Conservation (phyloP, 2,797 vertebrate species). For the Paedocypris micromegethes region DNA sequence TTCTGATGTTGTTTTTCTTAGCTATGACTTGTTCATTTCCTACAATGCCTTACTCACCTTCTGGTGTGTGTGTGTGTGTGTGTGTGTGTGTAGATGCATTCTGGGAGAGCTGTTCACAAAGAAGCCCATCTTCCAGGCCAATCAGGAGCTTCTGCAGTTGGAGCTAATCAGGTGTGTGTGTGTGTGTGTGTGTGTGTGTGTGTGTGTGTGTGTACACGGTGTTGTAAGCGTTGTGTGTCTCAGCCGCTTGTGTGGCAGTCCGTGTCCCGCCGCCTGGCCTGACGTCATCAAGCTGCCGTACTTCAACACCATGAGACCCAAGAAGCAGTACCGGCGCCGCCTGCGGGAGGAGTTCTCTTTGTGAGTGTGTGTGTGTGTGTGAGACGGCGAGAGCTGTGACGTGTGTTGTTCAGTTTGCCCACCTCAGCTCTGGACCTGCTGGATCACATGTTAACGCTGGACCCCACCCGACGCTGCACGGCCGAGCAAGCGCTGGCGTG, state of each 20-base stretch:
- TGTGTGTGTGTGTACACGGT: background rate
- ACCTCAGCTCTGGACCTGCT: slow-evolving; percentile 82
- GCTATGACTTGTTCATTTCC: no score
- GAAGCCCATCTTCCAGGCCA: slow-evolving; percentile 98
- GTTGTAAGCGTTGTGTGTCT: background rate
- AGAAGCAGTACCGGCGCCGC: slow-evolving; percentile 93
- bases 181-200: background rate
- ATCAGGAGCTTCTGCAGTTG: slow-evolving; percentile 94
- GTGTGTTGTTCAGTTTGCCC: slow-evolving; percentile 35
- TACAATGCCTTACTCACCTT: no score
- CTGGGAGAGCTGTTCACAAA: slow-evolving; percentile 97
- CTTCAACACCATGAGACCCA: slow-evolving; percentile 98
- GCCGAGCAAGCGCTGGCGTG: slow-evolving; percentile 88
- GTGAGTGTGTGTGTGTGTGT: slow-evolving; percentile 65
- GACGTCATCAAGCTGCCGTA: slow-evolving; percentile 97
- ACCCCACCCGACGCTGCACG: slow-evolving; percentile 90
- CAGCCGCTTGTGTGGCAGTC: slow-evolving; percentile 94
- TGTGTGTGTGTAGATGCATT: slow-evolving; percentile 79
- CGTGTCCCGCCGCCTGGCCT: slow-evolving; percentile 93
- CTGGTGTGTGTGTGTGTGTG: background rate
- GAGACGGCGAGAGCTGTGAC: no score
- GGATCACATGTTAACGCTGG: slow-evolving; percentile 95
- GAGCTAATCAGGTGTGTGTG: slow-evolving; percentile 88
- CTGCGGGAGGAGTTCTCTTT: slow-evolving; percentile 94
- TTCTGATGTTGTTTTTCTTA: no score